Conservation (phyloP, 2,888 invertebrate genomes). For the Heterodera filipjevi region DNA sequence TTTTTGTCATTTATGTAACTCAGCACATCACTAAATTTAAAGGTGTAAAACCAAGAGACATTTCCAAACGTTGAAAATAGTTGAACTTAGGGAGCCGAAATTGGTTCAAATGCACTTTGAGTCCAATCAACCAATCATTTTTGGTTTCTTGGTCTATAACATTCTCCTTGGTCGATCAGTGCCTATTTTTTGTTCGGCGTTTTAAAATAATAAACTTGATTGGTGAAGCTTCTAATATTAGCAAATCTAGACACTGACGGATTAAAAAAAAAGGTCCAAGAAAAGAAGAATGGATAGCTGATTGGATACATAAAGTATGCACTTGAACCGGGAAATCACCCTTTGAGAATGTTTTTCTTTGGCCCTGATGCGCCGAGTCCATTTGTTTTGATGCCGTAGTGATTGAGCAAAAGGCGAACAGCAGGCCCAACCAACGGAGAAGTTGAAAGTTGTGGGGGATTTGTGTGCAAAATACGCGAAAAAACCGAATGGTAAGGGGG, state of each 20-base stretch:
- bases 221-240: too few species aligned
- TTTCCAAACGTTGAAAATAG: too few species aligned
- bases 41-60: neutral
- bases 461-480: neutral
- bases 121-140: too few species aligned
- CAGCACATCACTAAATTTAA: slow-evolving; percentile 52
- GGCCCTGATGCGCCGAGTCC: slow-evolving; percentile 71
- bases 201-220: too few species aligned
- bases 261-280: too few species aligned
- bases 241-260: too few species aligned
- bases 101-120: slow-evolving; percentile 1
- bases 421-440: slow-evolving; percentile 70
- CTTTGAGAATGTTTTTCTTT: slow-evolving; percentile 72
- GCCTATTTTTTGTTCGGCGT: too few species aligned
- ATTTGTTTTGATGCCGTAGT: slow-evolving; percentile 70
- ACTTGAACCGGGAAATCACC: too few species aligned
- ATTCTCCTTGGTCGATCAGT: too few species aligned
- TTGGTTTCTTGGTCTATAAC: too few species aligned
- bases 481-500: neutral
- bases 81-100: neutral
- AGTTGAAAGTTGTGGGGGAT: neutral
- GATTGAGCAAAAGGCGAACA: slow-evolving; percentile 72
- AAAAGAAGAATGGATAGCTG: too few species aligned
- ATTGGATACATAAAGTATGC: too few species aligned
- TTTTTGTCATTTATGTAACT: slow-evolving; percentile 47